Evolutionary conservation across 2,888 invertebrate species (phyloP).

Genomic region (Drosophila acutilabella): DNA sequence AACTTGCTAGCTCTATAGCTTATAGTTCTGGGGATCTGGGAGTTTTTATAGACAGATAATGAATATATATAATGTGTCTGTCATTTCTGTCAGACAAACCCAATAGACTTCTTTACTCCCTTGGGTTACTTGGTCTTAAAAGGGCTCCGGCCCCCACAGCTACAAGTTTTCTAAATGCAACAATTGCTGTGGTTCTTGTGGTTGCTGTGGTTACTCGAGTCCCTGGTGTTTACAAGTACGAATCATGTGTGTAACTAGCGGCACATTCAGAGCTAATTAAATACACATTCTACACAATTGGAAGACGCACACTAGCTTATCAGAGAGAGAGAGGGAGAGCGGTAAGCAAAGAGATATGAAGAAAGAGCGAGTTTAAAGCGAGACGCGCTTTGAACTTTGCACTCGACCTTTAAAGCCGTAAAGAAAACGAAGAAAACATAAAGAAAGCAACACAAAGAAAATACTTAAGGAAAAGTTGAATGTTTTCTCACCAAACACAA

Average conservation of each 20-base stretch:
- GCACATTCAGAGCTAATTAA: constrained; percentile 70
- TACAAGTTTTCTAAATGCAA: constrained; percentile 1
- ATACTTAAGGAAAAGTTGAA: neutral
- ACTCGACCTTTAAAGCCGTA: neutral
- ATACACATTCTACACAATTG: constrained; percentile 60
- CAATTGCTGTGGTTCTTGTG: constrained; percentile 31
- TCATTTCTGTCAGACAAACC: too few relatives aligned
- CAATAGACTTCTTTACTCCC: neutral
- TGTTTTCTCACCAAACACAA: constrained; percentile 4
- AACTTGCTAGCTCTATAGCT: too few relatives aligned
- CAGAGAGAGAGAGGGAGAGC: neutral
- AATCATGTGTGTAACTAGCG: constrained; percentile 57
- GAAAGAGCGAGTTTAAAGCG: constrained; percentile 15
- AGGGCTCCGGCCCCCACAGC: constrained; percentile 25
- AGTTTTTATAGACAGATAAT: too few relatives aligned
- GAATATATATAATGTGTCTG: too few relatives aligned
- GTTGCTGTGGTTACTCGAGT: constrained; percentile 9
- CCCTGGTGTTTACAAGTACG: constrained; percentile 15
- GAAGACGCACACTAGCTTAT: constrained; percentile 54
- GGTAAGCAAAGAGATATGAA: too few relatives aligned
- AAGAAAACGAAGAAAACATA: constrained; percentile 6
- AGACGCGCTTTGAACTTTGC: constrained; percentile 55
- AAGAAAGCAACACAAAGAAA: constrained; percentile 8
- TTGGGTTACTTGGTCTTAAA: neutral
- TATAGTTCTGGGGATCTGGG: too few relatives aligned